Evolutionary conservation across 2,113 vertebrate genomes (phyloP), one percentile per base, ranked within the genome.

Genomic region (Sphyrna mokarran): DNA sequence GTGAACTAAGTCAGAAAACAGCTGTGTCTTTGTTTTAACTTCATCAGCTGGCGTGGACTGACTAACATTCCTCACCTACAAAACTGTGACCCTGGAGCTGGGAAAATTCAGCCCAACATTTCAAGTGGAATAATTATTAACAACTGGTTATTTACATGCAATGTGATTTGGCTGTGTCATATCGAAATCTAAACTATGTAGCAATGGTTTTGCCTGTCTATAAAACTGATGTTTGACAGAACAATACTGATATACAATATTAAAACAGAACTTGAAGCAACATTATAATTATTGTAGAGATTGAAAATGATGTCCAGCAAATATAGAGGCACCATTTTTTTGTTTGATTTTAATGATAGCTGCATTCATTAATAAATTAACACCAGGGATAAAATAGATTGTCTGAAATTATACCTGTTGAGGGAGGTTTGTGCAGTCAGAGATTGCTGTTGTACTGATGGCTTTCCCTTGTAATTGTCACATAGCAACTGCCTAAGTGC

Each of bases 391-490:
- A 95, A 40, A 95, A 54, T 40, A 95, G 40, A 76, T 95, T 70
- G 68, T 76, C 40, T 95, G 94, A 54, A 72, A 0, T 96, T 96
- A 97, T 97, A 97, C 98, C 97, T 98, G 97, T 98, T 97, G 97
- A 97, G 97, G 97, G 96, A 29, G 61, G 96, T 96, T 95, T 96
- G 96, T 96, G 96, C 96, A 97, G 97, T 97, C 97, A 97, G 96
- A 96, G 96, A 96, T 97, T 96, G 96, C 43, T 95, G 70, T 11
- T 43, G 86, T 66, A 66, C 66, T 96, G 97, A 95, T 96, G 96
- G 43, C 97, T 97, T 96, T 95, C 94, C 80, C 96, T 95, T 85
- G 89, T 96, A 96, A 97, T 97, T 96, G 97, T 96, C 97, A 97
- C 97, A 91, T 96, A 96, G 96, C 93, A 90, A 97, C 97, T 96